Conservation (phyloP, 2,113 vertebrate species). For the Catharus minimus region DNA sequence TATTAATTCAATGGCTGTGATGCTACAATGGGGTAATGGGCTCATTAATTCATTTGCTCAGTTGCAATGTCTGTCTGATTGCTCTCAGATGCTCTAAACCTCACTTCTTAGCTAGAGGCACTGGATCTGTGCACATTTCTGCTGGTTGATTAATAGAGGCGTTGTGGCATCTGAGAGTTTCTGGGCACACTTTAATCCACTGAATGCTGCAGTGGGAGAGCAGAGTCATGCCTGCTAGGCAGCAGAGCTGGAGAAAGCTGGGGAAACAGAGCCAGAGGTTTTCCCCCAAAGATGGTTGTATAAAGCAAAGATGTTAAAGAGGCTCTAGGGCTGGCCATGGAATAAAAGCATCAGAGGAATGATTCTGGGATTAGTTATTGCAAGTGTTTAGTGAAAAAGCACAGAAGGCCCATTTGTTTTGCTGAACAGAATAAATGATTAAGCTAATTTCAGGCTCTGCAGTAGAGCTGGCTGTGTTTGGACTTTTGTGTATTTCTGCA, state of each 20-base stretch:
- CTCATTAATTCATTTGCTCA: constrained; percentile 59
- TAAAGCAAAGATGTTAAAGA: constrained; percentile 54
- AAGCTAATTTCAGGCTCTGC: constrained; percentile 9
- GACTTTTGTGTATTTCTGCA: background rate
- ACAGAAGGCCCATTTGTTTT: constrained; percentile 48
- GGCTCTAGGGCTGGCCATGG: constrained; percentile 7
- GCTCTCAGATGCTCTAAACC: constrained; percentile 49
- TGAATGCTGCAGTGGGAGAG: constrained; percentile 34
- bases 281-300: constrained; percentile 32
- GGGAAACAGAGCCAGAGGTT: background rate
- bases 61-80: constrained; percentile 19
- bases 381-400: constrained; percentile 43
- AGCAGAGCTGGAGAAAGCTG: constrained; percentile 1
- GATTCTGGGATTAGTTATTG: constrained; percentile 28
- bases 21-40: constrained; percentile 49
- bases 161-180: constrained; percentile 41
- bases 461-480: background rate
- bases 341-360: constrained; percentile 43
- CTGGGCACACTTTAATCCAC: constrained; percentile 51
- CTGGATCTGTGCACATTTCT: constrained; percentile 5
- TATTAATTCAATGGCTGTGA: constrained; percentile 53
- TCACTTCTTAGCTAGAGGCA: constrained; percentile 29
- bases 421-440: constrained; percentile 53
- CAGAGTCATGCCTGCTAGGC: constrained; percentile 24
- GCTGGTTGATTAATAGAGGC: constrained; percentile 46